Conservation (phyloP, 1,140 invertebrate species). For the Drosophila kikkawai region DNA sequence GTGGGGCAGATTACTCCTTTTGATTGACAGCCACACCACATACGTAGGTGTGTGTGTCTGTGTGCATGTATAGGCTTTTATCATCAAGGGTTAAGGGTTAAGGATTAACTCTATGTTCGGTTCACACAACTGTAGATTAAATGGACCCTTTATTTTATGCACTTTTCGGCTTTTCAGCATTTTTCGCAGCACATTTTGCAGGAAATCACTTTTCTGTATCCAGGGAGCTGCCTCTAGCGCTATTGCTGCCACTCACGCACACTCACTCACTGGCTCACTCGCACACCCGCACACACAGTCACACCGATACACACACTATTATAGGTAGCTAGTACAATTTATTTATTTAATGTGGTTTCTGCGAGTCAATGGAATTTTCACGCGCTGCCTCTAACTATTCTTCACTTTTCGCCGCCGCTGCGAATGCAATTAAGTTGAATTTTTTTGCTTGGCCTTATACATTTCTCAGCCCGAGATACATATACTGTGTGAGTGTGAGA, state of each 20-base stretch:
- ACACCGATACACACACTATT: constrained; percentile 18
- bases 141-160: not conserved
- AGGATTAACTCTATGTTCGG: constrained; percentile 15
- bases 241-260: constrained; percentile 73
- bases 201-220: constrained; percentile 84
- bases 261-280: constrained; percentile 32
- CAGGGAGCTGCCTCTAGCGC: constrained; percentile 75
- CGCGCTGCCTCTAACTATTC: constrained; percentile 6
- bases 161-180: constrained; percentile 30
- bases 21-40: constrained; percentile 23
- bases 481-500: constrained; percentile 41
- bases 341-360: constrained; percentile 27
- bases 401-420: constrained; percentile 40
- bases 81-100: not conserved
- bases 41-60: not conserved
- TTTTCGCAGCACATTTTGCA: constrained; percentile 68
- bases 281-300: constrained; percentile 24
- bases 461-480: constrained; percentile 66
- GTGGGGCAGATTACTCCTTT: constrained; percentile 39
- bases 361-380: constrained; percentile 35
- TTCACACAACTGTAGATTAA: not conserved
- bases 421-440: constrained; percentile 59
- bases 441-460: constrained; percentile 60
- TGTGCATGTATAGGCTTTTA: not conserved
- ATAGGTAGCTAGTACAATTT: constrained; percentile 11